Evolutionary conservation across 2,797 vertebrate species (phyloP), one percentile per base, ranked within the genome.

Genomic region (Sebastes melanostomus): DNA sequence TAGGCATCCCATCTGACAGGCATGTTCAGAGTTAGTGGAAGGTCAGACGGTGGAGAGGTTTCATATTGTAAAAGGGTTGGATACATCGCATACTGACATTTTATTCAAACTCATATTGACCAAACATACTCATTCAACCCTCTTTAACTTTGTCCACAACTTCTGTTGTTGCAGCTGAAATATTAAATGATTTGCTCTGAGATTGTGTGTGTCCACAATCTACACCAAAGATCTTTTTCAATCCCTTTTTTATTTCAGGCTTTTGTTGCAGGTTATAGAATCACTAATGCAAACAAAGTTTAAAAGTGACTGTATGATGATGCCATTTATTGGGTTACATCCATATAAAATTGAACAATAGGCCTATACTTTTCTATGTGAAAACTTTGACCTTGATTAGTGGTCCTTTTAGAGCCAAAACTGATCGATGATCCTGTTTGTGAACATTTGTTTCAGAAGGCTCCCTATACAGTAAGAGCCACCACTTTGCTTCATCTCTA

Each of bases 41-140:
- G 87, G 84, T 78, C 82, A 82, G 32, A 18, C 50, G 59, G 46
- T 83, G 65, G 14, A 66, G 46, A 65, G 27, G 36, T 83, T 81
- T 70, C 66, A 52, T 8, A 32, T 25, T 84, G 32, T 66, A 79
- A 72, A 62, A 77, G 2, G 13, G 25, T 66, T 59, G 66, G 38
- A 65, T 20, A 54, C 62, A 81, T 25, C 36, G 38, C 16, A 70
- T 5, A 38, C 32, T 67, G 73, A 82, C 65, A 42, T 78, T 66
- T 67, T 61, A 69, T 66, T 55, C 12, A 76, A 70, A 80, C 62
- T 56, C 16, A 29, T 6, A 24, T 34, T 66, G n/a, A 81, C 55
- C 59, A 72, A 59, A 50, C 11, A 32, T 46, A 61, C 25, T 25
- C 4, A n/a, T 42, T 36, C 34, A 34, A 36, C 52, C 24, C 8